Percentiles rank a stretch among this genome's conserved stretches.
Evolutionary conservation across 2,113 vertebrate genomes (phyloP).

Genomic region (Platichthys stellatus): DNA sequence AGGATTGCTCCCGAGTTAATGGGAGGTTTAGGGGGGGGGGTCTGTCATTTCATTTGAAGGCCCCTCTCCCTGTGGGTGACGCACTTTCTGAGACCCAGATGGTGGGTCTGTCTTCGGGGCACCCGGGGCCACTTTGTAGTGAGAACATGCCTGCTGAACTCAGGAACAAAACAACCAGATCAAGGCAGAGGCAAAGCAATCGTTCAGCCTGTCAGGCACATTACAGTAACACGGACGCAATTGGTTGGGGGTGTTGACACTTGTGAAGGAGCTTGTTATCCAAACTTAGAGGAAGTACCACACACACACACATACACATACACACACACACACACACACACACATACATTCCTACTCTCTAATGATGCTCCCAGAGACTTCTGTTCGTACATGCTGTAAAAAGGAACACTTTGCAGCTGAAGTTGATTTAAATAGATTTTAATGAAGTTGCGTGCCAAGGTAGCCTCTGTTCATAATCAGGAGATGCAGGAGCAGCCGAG

Average conservation of each 20-base stretch:
- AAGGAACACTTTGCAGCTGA: constrained; percentile 78
- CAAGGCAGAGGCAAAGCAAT: constrained; percentile 66
- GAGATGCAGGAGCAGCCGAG: constrained; percentile 70
- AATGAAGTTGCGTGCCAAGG: constrained; percentile 83
- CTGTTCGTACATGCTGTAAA: constrained; percentile 73
- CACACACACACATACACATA: constrained; percentile 44
- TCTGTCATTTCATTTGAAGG: constrained; percentile 56
- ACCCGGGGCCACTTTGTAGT: constrained; percentile 72
- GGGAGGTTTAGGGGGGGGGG: constrained; percentile 37
- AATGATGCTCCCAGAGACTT: constrained; percentile 84
- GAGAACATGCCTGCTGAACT: constrained; percentile 60
- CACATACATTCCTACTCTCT: constrained; percentile 56
- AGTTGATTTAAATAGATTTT: constrained; percentile 88
- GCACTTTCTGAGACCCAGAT: constrained; percentile 69
- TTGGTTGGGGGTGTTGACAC: constrained; percentile 79
- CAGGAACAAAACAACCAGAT: constrained; percentile 75
- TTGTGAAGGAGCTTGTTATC: constrained; percentile 83
- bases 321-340: constrained; percentile 40
- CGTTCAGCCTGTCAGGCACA: constrained; percentile 73
- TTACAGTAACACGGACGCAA: constrained; percentile 75
- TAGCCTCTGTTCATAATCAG: constrained; percentile 81
- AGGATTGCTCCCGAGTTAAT: constrained; percentile 57
- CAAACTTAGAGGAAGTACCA: constrained; percentile 74
- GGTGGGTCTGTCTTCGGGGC: constrained; percentile 70
- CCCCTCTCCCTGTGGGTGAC: constrained; percentile 60